These are phyloP conservation scores for Lacerta agilis DNA, from an alignment of 2,797 vertebrate species.

Conservation along the genomic window DNA sequence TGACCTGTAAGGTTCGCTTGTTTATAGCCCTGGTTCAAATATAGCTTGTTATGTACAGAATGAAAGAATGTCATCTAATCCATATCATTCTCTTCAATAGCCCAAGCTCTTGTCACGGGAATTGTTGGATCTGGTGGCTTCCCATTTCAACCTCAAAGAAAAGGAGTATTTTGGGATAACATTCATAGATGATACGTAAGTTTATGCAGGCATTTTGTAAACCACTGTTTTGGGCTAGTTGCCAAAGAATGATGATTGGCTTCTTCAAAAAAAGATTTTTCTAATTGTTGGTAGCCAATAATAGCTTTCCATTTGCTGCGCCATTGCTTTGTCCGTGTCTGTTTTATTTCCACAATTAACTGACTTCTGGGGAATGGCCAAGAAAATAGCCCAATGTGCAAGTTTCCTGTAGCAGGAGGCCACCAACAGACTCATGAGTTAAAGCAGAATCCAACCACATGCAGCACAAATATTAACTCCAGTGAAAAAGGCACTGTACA, in stretches of 20 bases:
- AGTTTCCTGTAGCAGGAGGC: neutral
- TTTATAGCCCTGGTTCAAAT: accelerated
- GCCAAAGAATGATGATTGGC: no score
- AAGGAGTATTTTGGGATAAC: constrained; percentile 98
- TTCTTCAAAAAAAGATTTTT: neutral
- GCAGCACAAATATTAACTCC: neutral
- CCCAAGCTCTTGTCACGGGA: constrained; percentile 95
- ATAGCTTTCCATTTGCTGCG: neutral
- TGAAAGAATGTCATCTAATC: neutral
- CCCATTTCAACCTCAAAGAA: constrained; percentile 97
- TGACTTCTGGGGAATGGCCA: neutral
- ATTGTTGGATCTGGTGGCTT: constrained; percentile 94
- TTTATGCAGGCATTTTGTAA: constrained; percentile 36
- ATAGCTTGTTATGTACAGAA: constrained; percentile 11
- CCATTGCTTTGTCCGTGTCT: neutral
- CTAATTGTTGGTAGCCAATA: neutral
- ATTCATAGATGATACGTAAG: constrained; percentile 93
- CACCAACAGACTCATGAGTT: no score
- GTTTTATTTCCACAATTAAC: neutral
- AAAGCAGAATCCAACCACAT: neutral
- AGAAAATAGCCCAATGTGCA: neutral
- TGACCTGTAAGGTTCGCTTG: neutral
- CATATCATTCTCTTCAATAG: constrained; percentile 73
- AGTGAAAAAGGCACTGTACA: no score
- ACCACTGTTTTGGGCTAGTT: neutral